phyloP scores from a whole-genome alignment of 2,888 invertebrate genomes.

The Lasioglossum morio region DNA sequence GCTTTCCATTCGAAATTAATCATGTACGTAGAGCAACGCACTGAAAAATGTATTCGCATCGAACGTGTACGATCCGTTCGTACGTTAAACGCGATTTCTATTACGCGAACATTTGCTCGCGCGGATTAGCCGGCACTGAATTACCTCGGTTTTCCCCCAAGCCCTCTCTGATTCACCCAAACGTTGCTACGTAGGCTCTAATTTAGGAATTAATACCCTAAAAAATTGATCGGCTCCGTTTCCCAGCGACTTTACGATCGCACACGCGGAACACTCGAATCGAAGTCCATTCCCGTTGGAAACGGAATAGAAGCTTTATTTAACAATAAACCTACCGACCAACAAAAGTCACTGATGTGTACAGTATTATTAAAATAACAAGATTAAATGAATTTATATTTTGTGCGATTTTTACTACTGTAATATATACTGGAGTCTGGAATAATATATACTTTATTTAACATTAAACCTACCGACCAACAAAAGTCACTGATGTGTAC shows the following conservation, averaged over 20 bases:
- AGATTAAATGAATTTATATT: too few relatives aligned
- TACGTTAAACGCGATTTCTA: constrained; percentile 18
- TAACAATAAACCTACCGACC: too few relatives aligned
- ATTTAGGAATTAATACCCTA: constrained; percentile 18
- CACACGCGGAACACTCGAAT: too few relatives aligned
- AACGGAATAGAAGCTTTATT: not conserved
- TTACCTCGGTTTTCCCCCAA: constrained; percentile 11
- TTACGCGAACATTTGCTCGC: constrained; percentile 8
- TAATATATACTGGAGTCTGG: too few relatives aligned
- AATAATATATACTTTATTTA: not conserved
- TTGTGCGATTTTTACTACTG: too few relatives aligned
- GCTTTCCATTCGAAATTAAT: constrained; percentile 22
- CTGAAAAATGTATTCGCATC: constrained; percentile 33
- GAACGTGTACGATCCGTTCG: not conserved
- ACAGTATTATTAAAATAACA: too few relatives aligned
- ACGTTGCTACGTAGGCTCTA: constrained; percentile 1
- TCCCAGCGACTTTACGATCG: constrained; percentile 18
- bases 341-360: too few relatives aligned
- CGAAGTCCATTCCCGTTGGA: too few relatives aligned
- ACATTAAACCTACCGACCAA: too few relatives aligned
- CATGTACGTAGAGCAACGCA: not conserved
- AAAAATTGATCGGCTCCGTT: constrained; percentile 38
- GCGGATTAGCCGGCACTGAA: constrained; percentile 21
- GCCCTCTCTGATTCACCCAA: not conserved
- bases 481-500: too few relatives aligned